Evolutionary conservation across 2,797 vertebrate genomes (phyloP).

Genomic region (Scolopax rusticola): DNA sequence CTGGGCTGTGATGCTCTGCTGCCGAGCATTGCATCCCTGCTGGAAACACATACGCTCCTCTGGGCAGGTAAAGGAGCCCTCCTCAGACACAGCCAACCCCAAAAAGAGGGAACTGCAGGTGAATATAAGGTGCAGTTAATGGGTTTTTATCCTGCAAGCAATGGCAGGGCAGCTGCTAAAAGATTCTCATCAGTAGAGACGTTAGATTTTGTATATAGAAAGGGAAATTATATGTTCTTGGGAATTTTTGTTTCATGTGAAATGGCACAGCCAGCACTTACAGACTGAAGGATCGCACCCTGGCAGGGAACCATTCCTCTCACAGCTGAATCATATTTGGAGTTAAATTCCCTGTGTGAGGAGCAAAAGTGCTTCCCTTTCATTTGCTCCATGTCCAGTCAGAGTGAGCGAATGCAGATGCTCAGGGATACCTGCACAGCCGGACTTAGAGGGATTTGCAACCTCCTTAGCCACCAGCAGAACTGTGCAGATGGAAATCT

Average conservation of each 20-base stretch:
- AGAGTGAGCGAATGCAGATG: neutral
- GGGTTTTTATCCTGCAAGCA: neutral
- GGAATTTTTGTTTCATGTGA: neutral
- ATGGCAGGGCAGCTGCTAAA: neutral
- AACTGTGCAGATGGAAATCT: neutral
- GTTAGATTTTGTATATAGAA: neutral
- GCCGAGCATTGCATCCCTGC: accelerated
- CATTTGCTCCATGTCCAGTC: neutral
- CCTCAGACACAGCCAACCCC: neutral
- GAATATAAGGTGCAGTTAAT: neutral
- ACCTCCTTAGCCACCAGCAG: neutral
- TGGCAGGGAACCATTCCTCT: neutral
- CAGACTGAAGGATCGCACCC: neutral
- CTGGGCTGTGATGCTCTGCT: neutral
- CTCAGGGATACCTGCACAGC: neutral
- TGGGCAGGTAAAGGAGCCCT: neutral
- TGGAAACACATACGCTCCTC: neutral
- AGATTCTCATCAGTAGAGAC: neutral
- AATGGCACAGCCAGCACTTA: neutral
- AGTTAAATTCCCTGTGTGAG: neutral
- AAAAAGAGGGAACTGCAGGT: neutral
- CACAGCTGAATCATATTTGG: neutral
- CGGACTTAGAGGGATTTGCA: neutral
- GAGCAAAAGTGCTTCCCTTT: neutral
- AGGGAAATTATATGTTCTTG: neutral